Percentiles rank a stretch among this genome's conserved stretches.
Conservation (phyloP, 2,797 vertebrate species). For the Aplochiton taeniatus region DNA sequence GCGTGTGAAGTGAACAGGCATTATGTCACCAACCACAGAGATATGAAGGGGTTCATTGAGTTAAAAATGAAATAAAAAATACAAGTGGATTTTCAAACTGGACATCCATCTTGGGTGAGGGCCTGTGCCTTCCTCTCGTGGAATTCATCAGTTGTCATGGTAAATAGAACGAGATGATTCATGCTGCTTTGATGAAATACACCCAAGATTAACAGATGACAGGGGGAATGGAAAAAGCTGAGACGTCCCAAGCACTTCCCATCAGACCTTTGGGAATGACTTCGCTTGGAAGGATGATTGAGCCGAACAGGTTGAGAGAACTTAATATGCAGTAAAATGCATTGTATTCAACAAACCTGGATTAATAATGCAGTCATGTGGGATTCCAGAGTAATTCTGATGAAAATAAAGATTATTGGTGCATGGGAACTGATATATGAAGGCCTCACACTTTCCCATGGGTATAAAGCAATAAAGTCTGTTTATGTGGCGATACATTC, state of each 20-base stretch:
- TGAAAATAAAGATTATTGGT: too few relatives aligned
- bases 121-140: neutral
- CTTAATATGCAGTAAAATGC: conserved; percentile 38
- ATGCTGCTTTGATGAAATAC: conserved; percentile 13
- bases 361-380: neutral
- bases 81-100: conserved; percentile 12
- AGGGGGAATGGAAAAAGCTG: conserved; percentile 13
- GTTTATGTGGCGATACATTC: too few relatives aligned
- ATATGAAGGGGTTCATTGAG: too few relatives aligned
- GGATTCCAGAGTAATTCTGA: too few relatives aligned
- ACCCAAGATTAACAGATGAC: conserved; percentile 1
- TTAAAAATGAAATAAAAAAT: neutral
- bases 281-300: conserved; percentile 18
- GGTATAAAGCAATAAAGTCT: too few relatives aligned
- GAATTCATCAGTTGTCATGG: conserved; percentile 12
- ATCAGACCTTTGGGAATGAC: conserved; percentile 34
- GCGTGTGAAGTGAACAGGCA: too few relatives aligned
- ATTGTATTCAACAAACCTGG: conserved; percentile 33
- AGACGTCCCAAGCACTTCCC: conserved; percentile 32
- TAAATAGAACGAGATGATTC: conserved; percentile 26
- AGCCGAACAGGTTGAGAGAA: conserved; percentile 30
- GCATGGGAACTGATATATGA: too few relatives aligned
- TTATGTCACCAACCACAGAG: too few relatives aligned
- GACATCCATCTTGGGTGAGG: conserved; percentile 9
- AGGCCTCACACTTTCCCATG: too few relatives aligned